These are phyloP conservation scores for Gambusia holbrooki DNA, from an alignment of 2,113 vertebrate genomes.

Conservation along the genomic window DNA sequence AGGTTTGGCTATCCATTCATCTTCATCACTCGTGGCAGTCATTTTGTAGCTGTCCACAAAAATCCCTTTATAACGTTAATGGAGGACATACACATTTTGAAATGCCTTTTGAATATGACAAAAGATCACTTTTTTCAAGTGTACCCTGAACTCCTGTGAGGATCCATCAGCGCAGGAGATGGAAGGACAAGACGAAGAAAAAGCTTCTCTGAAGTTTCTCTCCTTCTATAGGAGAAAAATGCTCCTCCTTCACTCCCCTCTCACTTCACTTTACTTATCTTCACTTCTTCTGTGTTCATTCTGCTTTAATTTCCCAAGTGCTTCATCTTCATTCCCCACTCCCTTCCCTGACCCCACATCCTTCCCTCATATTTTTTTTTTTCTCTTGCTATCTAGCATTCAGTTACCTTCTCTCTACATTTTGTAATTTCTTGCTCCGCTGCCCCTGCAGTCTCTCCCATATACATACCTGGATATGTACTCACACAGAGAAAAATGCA, in stretches of 20 bases:
- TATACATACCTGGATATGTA: slow-evolving; percentile 18
- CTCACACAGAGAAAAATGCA: slow-evolving; percentile 41
- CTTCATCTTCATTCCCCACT: slow-evolving; percentile 50
- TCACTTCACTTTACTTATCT: slow-evolving; percentile 46
- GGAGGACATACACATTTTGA: neutral
- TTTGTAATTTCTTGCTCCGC: slow-evolving; percentile 78
- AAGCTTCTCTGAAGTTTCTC: slow-evolving; percentile 78
- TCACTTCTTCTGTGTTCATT: slow-evolving; percentile 48
- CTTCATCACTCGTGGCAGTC: neutral
- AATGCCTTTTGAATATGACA: slow-evolving; percentile 33
- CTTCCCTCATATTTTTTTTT: slow-evolving; percentile 47
- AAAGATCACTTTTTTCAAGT: slow-evolving; percentile 54
- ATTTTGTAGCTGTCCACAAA: neutral
- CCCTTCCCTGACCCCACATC: slow-evolving; percentile 55
- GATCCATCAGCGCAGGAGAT: slow-evolving; percentile 1
- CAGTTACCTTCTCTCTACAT: slow-evolving; percentile 73
- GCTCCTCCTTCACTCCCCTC: slow-evolving; percentile 51
- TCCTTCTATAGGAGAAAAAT: slow-evolving; percentile 36
- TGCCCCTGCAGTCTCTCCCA: slow-evolving; percentile 67
- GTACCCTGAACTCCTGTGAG: slow-evolving; percentile 16
- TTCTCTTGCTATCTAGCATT: slow-evolving; percentile 58
- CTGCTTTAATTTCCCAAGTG: slow-evolving; percentile 42
- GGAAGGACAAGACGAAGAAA: slow-evolving; percentile 75
- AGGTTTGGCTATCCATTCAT: neutral
- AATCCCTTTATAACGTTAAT: neutral